phyloP scores from a whole-genome alignment of 2,888 invertebrate genomes.

The Pteria penguin region DNA sequence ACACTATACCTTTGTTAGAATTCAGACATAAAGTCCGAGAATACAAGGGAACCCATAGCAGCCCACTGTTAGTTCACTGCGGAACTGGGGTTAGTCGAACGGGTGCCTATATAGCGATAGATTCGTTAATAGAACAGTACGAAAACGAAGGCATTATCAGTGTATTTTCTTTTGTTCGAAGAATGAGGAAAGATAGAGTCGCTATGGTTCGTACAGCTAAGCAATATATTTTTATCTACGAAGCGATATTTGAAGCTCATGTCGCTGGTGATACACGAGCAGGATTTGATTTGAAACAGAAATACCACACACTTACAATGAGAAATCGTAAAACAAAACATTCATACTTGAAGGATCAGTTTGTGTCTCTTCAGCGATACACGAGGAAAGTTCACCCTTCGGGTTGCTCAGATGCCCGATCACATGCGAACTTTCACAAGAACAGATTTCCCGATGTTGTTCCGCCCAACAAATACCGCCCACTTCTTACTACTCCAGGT shows the following conservation, averaged over 20 bases:
- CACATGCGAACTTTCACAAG: conserved; percentile 67
- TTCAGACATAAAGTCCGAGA: conserved; percentile 65
- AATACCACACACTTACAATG: conserved; percentile 63
- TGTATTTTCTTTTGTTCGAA: conserved; percentile 71
- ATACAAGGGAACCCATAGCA: conserved; percentile 51
- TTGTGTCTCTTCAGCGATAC: conserved; percentile 69
- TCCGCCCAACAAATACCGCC: conserved; percentile 69
- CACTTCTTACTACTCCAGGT: conserved; percentile 62
- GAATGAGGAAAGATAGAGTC: conserved; percentile 73
- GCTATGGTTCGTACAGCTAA: conserved; percentile 78
- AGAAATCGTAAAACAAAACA: conserved; percentile 68
- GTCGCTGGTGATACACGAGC: conserved; percentile 71
- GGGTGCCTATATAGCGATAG: conserved; percentile 78
- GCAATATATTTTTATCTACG: conserved; percentile 78
- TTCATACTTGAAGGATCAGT: conserved; percentile 74
- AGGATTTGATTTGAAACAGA: conserved; percentile 66
- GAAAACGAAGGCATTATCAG: conserved; percentile 74
- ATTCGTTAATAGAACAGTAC: conserved; percentile 77
- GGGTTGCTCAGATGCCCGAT: conserved; percentile 62
- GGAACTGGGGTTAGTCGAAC: conserved; percentile 79
- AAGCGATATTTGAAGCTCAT: conserved; percentile 76
- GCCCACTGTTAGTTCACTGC: conserved; percentile 78
- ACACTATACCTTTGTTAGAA: conserved; percentile 76
- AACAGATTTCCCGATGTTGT: conserved; percentile 75
- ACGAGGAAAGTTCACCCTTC: conserved; percentile 59